Evolutionary conservation across 1,140 invertebrate genomes (phyloP), one percentile per base, ranked within the genome.

Genomic region (Neotoxoptera formosana): DNA sequence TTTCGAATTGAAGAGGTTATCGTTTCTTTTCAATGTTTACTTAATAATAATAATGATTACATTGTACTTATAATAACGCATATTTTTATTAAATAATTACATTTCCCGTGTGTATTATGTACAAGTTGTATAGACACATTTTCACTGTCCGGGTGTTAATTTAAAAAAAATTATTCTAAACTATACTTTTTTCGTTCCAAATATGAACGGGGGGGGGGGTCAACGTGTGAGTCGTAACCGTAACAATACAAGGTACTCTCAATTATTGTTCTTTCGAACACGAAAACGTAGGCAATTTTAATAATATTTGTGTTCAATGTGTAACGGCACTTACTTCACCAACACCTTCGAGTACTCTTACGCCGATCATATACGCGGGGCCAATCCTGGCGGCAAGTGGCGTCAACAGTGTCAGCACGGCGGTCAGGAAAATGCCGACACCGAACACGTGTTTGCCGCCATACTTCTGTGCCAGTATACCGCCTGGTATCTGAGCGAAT

Each of bases 401-500:
- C 94, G 93, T 95, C 93, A 94, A 95, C 94, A 95, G 94, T 94
- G 95, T 95, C 95, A 96, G 94, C 41, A 96, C 91, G 11, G 96
- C 95, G 17, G 96, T 96, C 4, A 96, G 91, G 88, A 95, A 96
- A 20, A 95, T 95, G 2, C 96, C 96, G 48, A 95, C 88, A 67
- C 96, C 96, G 36, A 97, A 95, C 45, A 96, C 95, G 41, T 95
- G 94, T 93, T 96, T 96, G 9, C 96, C 95, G 20, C 96, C 96
- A 94, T 95, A 96, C 93, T 94, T 94, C 91, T 97, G 96, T 7
- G 96, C 96, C 48, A 97, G 93, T 93, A 96, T 95, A 36, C 96
- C 96, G 23, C 96, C 96, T 84, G 96, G 96, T 30, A 97, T 95
- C 94, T 97, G 97, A 0, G 96, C 96, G 6, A 96, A 17, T 0